phyloP scores from a whole-genome alignment of 2,888 invertebrate species.

The Pheosia gnoma region DNA sequence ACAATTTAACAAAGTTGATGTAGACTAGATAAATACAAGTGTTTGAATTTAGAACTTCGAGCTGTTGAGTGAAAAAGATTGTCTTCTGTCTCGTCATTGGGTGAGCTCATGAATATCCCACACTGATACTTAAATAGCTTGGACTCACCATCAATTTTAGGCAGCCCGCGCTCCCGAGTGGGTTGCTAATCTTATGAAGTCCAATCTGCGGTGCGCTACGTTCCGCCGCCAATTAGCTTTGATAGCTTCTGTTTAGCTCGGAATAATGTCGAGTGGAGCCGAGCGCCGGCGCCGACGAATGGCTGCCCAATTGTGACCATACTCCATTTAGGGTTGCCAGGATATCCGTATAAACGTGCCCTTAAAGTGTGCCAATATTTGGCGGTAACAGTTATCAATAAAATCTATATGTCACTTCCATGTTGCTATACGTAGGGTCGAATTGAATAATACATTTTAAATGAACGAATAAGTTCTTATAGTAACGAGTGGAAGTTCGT shows the following conservation, averaged over 20 bases:
- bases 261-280: constrained; percentile 43
- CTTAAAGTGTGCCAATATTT: neutral
- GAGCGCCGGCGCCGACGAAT: constrained; percentile 23
- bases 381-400: neutral
- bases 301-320: constrained; percentile 24
- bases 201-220: constrained; percentile 57
- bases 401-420: neutral
- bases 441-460: neutral
- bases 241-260: constrained; percentile 55
- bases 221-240: constrained; percentile 64
- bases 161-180: constrained; percentile 29
- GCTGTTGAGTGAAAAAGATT: too few relatives aligned
- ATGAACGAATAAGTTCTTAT: neutral
- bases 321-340: constrained; percentile 31
- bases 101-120: neutral
- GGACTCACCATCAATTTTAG: constrained; percentile 27
- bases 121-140: constrained; percentile 14
- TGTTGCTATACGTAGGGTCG: neutral
- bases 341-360: constrained; percentile 14
- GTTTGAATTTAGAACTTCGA: too few relatives aligned
- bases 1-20: too few relatives aligned
- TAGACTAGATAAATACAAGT: too few relatives aligned
- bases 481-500: constrained; percentile 1
- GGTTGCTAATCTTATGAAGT: constrained; percentile 56
- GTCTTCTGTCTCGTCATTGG: too few relatives aligned